Base-by-base conservation (phyloP, 2,888 invertebrate genomes). In the Chrysotoxum bicinctum region DNA sequence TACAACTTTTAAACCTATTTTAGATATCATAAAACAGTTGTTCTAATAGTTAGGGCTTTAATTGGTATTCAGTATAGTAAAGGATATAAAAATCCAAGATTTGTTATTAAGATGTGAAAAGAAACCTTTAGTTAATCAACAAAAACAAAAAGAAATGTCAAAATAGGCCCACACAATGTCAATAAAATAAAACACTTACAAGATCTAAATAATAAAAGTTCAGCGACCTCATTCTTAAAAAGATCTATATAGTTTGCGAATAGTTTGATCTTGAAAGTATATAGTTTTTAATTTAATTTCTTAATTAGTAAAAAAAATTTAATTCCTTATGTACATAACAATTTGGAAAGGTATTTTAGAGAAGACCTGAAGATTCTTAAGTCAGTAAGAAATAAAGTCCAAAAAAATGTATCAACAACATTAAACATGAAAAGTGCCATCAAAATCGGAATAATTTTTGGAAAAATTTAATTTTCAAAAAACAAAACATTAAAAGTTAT, bases 1-100 rank as follows among this genome's bases (percentile, higher is more conserved):
- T 73, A 77, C 68, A 73, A 77, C 68, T 40, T 52, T 60, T 16
- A 45, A 45, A 73, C 60, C 66, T 60, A 68, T 60, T 68, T 37
- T 16, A 77, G 50, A 66, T 21, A 43, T 48, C 64, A 72, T 77
- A 77, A 77, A 83, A 83, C 2, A 58, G 16, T 64, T 73, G 23
- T 7, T 40, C n/a, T 40, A 19, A 12, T 6, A 35, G 56, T 30
- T 6, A 32, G 19, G 43, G 10, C 45, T 77, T 82, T 73, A 78
- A 83, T 83, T 78, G 68, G 54, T 73, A 50, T n/a, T 30, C 9
- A 16, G 6, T 19, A 14, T 50, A 23, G 5, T 21, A 23, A 50
- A 21, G 19, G 35, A 12, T 7, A 14, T 19, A 19, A 32, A 56
- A 56, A 19, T 35, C 30, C 4, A 32, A 81, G 80, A 81, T 81